Percentiles rank a stretch among this genome's conserved stretches.
These are phyloP conservation scores for Anhinga rufa DNA, from an alignment of 2,113 vertebrate species.

Conservation along the genomic window DNA sequence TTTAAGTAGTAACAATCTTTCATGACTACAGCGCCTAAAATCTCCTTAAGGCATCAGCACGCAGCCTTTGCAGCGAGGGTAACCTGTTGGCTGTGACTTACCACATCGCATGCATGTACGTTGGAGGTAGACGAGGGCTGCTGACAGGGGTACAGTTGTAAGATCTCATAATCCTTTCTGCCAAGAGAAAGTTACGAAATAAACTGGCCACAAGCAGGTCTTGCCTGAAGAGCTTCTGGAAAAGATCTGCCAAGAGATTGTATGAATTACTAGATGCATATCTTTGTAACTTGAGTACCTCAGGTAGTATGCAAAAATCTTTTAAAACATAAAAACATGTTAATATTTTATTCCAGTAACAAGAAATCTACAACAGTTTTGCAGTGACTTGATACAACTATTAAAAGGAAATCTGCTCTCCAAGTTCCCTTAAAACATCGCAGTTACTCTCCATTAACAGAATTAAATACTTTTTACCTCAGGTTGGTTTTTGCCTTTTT, in stretches of 20 bases:
- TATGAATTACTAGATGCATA: rapidly evolving
- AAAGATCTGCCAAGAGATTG: conserved; percentile 79
- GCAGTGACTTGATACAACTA: neutral
- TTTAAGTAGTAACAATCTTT: neutral
- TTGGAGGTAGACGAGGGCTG: conserved; percentile 93
- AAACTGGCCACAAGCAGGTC: conserved; percentile 96
- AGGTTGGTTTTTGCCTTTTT: neutral
- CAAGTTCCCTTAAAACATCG: neutral
- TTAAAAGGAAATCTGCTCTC: neutral
- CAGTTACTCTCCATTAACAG: neutral
- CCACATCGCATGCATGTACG: conserved; percentile 99
- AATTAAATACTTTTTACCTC: neutral
- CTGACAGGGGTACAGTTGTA: conserved; percentile 98
- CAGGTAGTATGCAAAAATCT: rapidly evolving
- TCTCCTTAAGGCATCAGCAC: neutral
- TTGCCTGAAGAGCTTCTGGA: conserved; percentile 98
- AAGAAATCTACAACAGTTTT: neutral
- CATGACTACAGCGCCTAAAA: neutral
- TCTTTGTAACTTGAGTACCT: neutral
- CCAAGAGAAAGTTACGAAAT: conserved; percentile 95
- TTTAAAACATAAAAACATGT: rapidly evolving
- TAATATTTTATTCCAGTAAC: neutral
- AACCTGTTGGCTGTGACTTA: conserved; percentile 59
- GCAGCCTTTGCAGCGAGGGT: neutral
- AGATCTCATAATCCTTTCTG: conserved; percentile 96